Percentiles rank a stretch among this genome's conserved stretches.
Evolutionary conservation across 1,140 invertebrate genomes (phyloP).

Genomic region (Xylocopa sonorina): DNA sequence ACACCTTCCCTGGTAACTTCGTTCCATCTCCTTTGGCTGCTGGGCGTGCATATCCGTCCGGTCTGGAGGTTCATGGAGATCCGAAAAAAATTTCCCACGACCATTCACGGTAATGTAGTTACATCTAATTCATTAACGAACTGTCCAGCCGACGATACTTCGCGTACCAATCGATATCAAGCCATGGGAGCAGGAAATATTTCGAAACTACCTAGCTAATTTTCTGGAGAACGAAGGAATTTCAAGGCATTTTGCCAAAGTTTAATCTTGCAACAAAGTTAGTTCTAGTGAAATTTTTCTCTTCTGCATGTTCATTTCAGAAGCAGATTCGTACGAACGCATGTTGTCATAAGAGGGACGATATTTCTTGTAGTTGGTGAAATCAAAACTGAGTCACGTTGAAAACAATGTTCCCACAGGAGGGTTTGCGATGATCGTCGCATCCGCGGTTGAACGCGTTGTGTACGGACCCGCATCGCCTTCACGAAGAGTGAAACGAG

Average conservation of each 20-base stretch:
- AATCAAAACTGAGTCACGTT: neutral
- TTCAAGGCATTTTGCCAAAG: no score
- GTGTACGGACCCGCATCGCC: neutral
- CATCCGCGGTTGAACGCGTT: neutral
- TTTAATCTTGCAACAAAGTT: no score
- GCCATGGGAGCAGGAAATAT: neutral
- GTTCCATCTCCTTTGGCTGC: neutral
- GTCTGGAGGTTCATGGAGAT: no score
- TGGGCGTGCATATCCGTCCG: neutral
- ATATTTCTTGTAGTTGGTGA: neutral
- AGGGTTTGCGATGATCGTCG: neutral
- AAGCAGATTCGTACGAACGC: no score
- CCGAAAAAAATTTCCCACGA: neutral
- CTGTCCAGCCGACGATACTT: no score
- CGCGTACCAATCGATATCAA: neutral
- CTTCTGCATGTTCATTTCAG: no score
- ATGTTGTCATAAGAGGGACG: neutral
- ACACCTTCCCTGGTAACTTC: constrained; percentile 16
- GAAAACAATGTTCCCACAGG: neutral
- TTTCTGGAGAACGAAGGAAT: no score
- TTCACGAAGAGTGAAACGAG: constrained; percentile 16
- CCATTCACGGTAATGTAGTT: neutral
- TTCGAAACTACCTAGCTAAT: neutral
- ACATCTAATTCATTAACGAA: neutral
- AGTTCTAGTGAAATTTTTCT: no score